phyloP scores from a whole-genome alignment of 2,797 vertebrate species.

The Crocodylus rhombifer region DNA sequence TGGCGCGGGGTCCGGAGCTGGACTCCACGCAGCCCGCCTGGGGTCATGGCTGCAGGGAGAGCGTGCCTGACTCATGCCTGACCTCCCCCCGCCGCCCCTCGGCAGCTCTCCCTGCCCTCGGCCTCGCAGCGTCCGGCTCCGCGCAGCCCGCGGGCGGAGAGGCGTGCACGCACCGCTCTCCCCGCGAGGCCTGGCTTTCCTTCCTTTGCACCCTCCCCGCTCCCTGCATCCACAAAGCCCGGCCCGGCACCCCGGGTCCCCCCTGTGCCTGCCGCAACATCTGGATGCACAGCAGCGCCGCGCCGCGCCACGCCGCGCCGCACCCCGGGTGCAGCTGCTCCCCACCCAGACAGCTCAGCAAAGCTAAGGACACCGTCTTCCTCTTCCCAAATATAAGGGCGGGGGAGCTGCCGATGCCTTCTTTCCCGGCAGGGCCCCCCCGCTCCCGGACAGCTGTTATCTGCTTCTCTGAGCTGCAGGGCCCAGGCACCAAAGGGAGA shows the following conservation, averaged over 20 bases:
- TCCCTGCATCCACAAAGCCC: not conserved
- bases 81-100: too few relatives aligned
- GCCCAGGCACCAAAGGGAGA: not conserved
- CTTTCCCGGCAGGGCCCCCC: not conserved
- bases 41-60: too few relatives aligned
- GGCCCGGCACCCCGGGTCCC: not conserved
- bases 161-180: too few relatives aligned
- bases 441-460: not conserved
- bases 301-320: not conserved
- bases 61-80: too few relatives aligned
- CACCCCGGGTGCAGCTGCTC: not conserved
- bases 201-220: too few relatives aligned
- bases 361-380: not conserved
- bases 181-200: too few relatives aligned
- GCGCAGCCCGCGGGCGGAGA: too few relatives aligned
- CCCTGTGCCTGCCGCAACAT: not conserved
- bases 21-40: not conserved
- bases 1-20: not conserved
- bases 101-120: too few relatives aligned
- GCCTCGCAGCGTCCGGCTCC: too few relatives aligned
- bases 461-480: not conserved
- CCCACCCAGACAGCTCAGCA: not conserved
- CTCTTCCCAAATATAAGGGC: not conserved
- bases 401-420: not conserved
- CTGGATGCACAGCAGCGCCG: not conserved